Base-by-base conservation (phyloP, 2,797 vertebrate genomes). In the Sebastes steindachneri region DNA sequence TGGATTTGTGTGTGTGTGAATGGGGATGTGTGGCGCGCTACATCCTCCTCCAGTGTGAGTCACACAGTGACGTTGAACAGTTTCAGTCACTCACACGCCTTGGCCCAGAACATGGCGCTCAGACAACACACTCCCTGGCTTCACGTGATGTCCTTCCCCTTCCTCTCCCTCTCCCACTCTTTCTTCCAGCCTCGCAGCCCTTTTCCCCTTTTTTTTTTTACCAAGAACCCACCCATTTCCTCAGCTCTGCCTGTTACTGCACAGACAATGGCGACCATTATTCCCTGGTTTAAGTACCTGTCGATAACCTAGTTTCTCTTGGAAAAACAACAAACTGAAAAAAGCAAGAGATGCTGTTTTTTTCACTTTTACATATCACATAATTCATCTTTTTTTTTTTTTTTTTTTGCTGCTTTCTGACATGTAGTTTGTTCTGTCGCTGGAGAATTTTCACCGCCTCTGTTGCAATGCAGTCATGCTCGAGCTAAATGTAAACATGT, bases 101-200 rank as follows among this genome's bases (percentile, higher is more conserved):
- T 74, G 87, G 87, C 54, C 17, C 7, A 78, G 91, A 92, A 95
- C 94, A 95, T 95, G 95, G 94, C 91, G 78, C 73, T 55, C 74
- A 85, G 93, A 92, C 90, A 86, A 90, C 94, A 93, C 92, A 91
- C 93, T 93, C 88, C 80, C 88, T 80, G 89, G 78, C 82, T 92
- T 95, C 93, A 94, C 90, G 88, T 96, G 92, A 85, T 78, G 54
- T 19, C 86, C 82, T 80, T 77, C 80, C 71, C 74, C 63, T 77
- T 58, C 62, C 59, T 75, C 68, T 82, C 64, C 59, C 55, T 79
- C 71, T 84, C 17, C 26, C 58, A 19, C 29, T 19, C 31, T 41
- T 29, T 68, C 29, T 65, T 66, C 45, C 11, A 51, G 21, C 57
- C 15, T 33, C 35, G 5, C 48, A 12, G 10, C 65, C 79, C 69